Base-by-base conservation (phyloP, 2,797 vertebrate species). In the Poeciliopsis presidionis region DNA sequence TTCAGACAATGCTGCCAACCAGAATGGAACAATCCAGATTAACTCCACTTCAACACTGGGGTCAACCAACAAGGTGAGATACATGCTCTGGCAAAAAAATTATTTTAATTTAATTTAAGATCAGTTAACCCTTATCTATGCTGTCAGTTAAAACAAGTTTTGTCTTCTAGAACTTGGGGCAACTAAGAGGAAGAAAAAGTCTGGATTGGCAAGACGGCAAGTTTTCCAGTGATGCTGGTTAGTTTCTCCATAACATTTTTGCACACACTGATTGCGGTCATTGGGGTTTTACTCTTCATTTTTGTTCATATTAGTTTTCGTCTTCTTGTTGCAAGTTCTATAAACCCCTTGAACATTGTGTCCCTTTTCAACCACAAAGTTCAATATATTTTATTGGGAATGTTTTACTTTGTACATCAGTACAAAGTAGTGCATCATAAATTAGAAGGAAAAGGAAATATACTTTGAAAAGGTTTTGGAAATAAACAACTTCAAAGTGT, bases 21-120 rank as follows among this genome's bases (percentile, higher is more conserved):
- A 89, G 72, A 96, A 96, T 78, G 94, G 94, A 79, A 84, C 82
- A 8, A 90, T 90, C 75, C 94, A 91, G 84, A 76, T 86, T 13
- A 88, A 81, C 2, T 73, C 87, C 14, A 78, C 88, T 53, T 76
- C 83, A 70, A 89, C 86, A 8, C 22, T 79, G 65, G 90, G 77
- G 76, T 73, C 91, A 30, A 76, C 87, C 72, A 94, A 90, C 80
- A 94, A 90, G 80, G 92, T 94, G 72, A 83, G 79, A 86, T 9
- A 12, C 1, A 13, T 65, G 2, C 28, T 61, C 28, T 36, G 0
- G 51, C 4, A 57, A 45, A 63, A 30, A 61, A 36, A 65, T 65
- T 22, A 12, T 7, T 70, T 45, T 16, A 46, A 70, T n/a, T n/a
- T 18, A 18, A 18, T 61, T 33, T 33, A 14, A 46, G 36, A 41